These are phyloP conservation scores for Lordiphosa clarofinis DNA, from an alignment of 1,140 invertebrate species.

Conservation along the genomic window DNA sequence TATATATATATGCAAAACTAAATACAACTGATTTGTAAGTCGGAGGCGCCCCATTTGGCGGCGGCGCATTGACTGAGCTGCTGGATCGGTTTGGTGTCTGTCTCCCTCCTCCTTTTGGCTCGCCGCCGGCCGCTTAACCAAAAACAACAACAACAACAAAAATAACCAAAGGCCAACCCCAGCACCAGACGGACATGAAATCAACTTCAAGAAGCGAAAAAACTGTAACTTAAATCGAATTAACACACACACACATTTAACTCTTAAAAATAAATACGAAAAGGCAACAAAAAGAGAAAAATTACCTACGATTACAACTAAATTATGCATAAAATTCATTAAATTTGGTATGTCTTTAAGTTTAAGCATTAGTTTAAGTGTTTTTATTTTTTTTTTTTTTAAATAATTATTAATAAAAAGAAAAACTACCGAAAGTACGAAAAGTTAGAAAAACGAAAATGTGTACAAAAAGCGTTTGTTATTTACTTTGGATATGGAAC, in stretches of 20 bases:
- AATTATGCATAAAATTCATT: constrained; percentile 59
- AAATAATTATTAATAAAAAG: constrained; percentile 41
- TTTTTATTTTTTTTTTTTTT: constrained; percentile 66
- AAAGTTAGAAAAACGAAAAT: constrained; percentile 15
- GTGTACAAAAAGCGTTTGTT: background rate
- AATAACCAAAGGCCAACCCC: constrained; percentile 6
- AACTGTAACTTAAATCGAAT: constrained; percentile 69
- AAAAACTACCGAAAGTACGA: constrained; percentile 34
- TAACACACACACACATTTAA: no score
- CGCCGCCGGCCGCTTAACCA: constrained; percentile 9
- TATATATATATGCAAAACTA: constrained; percentile 5
- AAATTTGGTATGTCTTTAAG: constrained; percentile 65
- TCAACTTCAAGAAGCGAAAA: constrained; percentile 7
- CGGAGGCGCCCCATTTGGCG: constrained; percentile 20
- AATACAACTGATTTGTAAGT: constrained; percentile 15
- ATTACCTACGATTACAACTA: constrained; percentile 42
- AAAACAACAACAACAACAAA: constrained; percentile 6
- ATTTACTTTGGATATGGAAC: no score
- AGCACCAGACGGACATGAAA: constrained; percentile 19
- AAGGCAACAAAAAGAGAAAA: constrained; percentile 15
- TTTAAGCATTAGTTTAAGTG: constrained; percentile 68
- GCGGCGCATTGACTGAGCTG: constrained; percentile 28
- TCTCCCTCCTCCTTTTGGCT: constrained; percentile 4
- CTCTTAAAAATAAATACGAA: no score
- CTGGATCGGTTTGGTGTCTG: constrained; percentile 50